A percentile compares a stretch with the other conserved stretches of the same genome.
These are phyloP conservation scores for Sogatella furcifera DNA, from an alignment of 1,140 invertebrate genomes.

Conservation along the genomic window DNA sequence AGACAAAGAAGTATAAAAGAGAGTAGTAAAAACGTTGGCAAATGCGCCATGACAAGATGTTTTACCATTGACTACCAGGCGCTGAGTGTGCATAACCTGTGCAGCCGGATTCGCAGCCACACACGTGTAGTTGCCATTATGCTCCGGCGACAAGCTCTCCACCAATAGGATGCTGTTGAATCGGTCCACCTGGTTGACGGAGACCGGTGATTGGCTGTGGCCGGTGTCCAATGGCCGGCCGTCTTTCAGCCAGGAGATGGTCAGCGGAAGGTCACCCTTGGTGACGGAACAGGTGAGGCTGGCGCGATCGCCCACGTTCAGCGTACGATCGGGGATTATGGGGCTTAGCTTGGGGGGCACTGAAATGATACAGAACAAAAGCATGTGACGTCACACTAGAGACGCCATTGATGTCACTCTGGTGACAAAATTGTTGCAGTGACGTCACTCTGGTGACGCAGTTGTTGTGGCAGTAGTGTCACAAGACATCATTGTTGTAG, in stretches of 20 bases:
- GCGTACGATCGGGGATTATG: slow-evolving; percentile 54
- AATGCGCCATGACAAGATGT: slow-evolving; percentile 2
- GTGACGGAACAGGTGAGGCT: slow-evolving; percentile 65
- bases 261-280: slow-evolving; percentile 64
- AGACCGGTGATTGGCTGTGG: slow-evolving; percentile 29
- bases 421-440: background rate
- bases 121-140: slow-evolving; percentile 68
- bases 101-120: slow-evolving; percentile 59
- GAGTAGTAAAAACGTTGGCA: slow-evolving; percentile 5
- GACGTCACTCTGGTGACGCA: too few relatives aligned
- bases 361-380: slow-evolving; percentile 36
- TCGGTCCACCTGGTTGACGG: slow-evolving; percentile 59
- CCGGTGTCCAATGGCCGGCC: slow-evolving; percentile 44
- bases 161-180: slow-evolving; percentile 70
- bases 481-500: too few relatives aligned
- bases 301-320: slow-evolving; percentile 64
- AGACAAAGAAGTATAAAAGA: slow-evolving; percentile 22
- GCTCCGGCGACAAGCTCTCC: slow-evolving; percentile 59
- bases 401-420: background rate
- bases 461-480: too few relatives aligned
- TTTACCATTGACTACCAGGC: slow-evolving; percentile 71
- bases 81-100: slow-evolving; percentile 58
- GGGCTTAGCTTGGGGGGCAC: slow-evolving; percentile 72
- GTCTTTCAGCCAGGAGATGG: slow-evolving; percentile 68
- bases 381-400: background rate